A percentile compares a stretch with the other conserved stretches of the same genome.
phyloP scores from a whole-genome alignment of 2,888 invertebrate species.

The Alcis repandata region DNA sequence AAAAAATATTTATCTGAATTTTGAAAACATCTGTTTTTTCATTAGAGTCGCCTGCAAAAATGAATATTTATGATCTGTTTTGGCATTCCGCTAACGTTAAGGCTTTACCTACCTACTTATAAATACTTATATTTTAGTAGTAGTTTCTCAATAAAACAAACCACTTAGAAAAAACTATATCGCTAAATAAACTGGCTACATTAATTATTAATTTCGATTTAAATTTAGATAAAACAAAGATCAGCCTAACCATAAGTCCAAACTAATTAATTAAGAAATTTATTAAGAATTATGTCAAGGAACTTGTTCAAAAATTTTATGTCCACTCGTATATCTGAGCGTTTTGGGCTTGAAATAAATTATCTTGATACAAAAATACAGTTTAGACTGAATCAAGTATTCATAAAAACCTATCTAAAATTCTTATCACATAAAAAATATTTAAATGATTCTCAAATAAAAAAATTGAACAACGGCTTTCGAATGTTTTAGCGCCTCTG shows the following conservation, averaged over 20 bases:
- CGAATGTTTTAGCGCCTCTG: slow-evolving; percentile 25
- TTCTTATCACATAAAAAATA: slow-evolving; percentile 32
- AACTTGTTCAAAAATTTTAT: slow-evolving; percentile 21
- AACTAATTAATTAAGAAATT: slow-evolving; percentile 37
- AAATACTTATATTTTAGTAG: background rate
- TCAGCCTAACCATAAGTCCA: slow-evolving; percentile 10
- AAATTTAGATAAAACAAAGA: slow-evolving; percentile 22
- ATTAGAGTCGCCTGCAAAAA: too few species aligned
- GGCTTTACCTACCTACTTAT: background rate
- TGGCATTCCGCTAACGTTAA: too few species aligned
- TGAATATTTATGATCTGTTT: too few species aligned
- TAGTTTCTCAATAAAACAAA: background rate
- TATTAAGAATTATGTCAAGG: slow-evolving; percentile 27
- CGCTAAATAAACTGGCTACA: background rate
- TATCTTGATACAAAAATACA: slow-evolving; percentile 19
- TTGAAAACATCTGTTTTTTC: too few species aligned
- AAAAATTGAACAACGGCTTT: slow-evolving; percentile 22
- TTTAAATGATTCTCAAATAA: slow-evolving; percentile 21
- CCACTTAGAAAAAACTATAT: background rate
- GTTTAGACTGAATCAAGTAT: slow-evolving; percentile 19
- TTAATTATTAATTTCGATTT: slow-evolving; percentile 13
- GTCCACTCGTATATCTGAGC: slow-evolving; percentile 13
- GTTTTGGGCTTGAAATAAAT: slow-evolving; percentile 15
- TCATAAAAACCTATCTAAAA: slow-evolving; percentile 27
- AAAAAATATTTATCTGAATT: too few species aligned